Percentiles rank a stretch among this genome's conserved stretches.
Evolutionary conservation across 2,113 vertebrate species (phyloP).

Genomic region (Zapus hudsonius): DNA sequence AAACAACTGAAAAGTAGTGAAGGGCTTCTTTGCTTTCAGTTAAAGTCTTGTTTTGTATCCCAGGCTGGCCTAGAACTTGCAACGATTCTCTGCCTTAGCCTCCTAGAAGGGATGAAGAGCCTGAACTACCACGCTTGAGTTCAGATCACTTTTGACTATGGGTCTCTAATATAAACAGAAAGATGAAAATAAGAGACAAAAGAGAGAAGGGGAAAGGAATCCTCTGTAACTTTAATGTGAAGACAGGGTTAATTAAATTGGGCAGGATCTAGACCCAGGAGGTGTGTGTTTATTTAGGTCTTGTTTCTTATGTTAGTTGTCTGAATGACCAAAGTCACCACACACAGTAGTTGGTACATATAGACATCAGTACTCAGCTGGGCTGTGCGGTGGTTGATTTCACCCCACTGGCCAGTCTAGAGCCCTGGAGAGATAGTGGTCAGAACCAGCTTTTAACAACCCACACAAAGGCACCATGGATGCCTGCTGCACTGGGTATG

Average conservation of each 20-base stretch:
- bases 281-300: not conserved
- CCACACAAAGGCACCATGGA: not conserved
- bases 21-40: not conserved
- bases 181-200: not conserved
- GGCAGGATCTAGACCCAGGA: not conserved
- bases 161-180: not conserved
- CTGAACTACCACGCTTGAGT: not conserved
- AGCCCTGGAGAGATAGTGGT: not conserved
- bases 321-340: not conserved
- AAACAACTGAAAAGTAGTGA: not conserved
- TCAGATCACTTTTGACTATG: not conserved
- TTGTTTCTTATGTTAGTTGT: not conserved
- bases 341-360: not conserved
- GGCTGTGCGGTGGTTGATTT: not conserved
- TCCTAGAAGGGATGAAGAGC: not conserved
- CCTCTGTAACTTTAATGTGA: not conserved
- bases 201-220: not conserved
- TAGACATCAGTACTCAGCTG: not conserved
- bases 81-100: not conserved
- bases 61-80: not conserved
- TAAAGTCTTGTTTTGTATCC: not conserved
- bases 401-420: not conserved
- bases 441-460: not conserved
- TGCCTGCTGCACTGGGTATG: not conserved
- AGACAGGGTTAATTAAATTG: not conserved